These are phyloP conservation scores for Vombatus ursinus DNA, from an alignment of 2,113 vertebrate genomes.

Conservation along the genomic window DNA sequence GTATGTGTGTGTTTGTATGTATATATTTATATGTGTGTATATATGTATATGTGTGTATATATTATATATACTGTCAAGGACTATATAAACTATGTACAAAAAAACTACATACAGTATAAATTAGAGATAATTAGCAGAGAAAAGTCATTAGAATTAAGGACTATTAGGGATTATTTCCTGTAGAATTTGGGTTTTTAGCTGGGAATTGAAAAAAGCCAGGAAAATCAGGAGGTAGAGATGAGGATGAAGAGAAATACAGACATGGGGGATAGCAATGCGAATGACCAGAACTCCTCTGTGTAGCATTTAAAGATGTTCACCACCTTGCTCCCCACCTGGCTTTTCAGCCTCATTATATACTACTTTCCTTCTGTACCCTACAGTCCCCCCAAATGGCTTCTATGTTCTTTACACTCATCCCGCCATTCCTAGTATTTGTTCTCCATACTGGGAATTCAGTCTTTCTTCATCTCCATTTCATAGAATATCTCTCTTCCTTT, in stretches of 20 bases:
- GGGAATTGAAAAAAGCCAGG: not conserved
- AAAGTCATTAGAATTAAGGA: not conserved
- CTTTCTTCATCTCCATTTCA: not conserved
- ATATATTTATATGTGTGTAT: no score
- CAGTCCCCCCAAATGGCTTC: not conserved
- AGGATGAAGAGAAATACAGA: not conserved
- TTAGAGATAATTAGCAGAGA: not conserved
- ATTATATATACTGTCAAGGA: not conserved
- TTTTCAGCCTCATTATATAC: not conserved
- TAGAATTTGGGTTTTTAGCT: not conserved
- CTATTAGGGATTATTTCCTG: not conserved
- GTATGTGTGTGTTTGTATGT: no score
- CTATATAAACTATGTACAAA: not conserved
- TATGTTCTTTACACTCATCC: not conserved
- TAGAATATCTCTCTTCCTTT: not conserved
- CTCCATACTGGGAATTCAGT: not conserved
- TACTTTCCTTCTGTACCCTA: not conserved
- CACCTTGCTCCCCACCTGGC: not conserved
- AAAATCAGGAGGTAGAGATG: not conserved
- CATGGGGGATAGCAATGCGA: not conserved
- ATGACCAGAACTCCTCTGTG: not conserved
- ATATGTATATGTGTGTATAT: no score
- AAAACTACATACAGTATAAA: not conserved
- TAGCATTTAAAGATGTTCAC: not conserved
- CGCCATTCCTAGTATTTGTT: not conserved